Conservation (phyloP, 2,113 vertebrate genomes). For the Alosa alosa region DNA sequence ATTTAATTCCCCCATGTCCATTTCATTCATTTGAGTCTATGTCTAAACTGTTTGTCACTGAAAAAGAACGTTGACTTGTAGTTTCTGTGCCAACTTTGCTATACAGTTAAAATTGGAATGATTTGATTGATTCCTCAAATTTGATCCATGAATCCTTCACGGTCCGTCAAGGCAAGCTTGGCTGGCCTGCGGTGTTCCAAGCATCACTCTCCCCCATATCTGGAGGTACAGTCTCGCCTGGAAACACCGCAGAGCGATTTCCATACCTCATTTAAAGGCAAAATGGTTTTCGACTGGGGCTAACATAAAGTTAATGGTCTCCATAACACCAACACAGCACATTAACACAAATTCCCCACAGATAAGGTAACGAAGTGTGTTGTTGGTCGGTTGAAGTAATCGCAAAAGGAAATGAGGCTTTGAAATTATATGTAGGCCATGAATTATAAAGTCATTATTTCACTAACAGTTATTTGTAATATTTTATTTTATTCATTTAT, state of each 20-base stretch:
- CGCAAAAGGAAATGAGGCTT: background rate
- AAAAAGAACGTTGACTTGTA: too few species aligned
- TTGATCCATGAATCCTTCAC: too few species aligned
- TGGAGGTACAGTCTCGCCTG: background rate
- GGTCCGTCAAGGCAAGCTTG: too few species aligned
- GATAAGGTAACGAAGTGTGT: background rate
- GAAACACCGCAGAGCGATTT: background rate
- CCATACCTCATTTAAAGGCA: background rate
- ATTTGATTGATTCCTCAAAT: too few species aligned
- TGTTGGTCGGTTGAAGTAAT: background rate
- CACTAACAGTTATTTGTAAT: background rate
- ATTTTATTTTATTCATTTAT: background rate
- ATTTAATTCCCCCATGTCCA: too few species aligned
- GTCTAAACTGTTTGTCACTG: too few species aligned
- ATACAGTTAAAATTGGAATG: too few species aligned
- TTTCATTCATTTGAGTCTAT: too few species aligned
- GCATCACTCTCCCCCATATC: background rate
- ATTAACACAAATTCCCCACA: background rate
- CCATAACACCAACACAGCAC: background rate
- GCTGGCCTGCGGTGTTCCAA: background rate
- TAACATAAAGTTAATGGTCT: background rate
- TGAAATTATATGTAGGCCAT: background rate
- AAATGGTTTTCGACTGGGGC: background rate
- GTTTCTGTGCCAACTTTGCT: too few species aligned
- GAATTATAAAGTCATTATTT: background rate